Conservation (phyloP, 2,113 vertebrate species). For the Candoia aspera region DNA sequence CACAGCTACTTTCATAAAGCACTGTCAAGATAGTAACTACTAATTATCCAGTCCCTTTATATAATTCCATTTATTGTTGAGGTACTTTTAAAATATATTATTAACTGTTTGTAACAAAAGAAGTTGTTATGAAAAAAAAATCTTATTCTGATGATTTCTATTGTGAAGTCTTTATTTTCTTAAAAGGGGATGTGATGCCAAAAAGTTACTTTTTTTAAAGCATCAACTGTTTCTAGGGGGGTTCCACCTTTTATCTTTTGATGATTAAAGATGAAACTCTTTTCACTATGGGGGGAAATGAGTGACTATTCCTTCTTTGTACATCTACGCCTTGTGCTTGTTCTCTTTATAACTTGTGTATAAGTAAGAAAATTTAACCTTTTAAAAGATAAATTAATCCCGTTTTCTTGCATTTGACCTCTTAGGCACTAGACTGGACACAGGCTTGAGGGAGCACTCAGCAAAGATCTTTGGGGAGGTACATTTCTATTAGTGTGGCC, state of each 20-base stretch:
- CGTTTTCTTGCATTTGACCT: background rate
- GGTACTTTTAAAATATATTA: constrained; percentile 17
- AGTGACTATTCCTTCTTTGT: background rate
- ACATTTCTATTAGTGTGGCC: background rate
- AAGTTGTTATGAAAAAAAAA: background rate
- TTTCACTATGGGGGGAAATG: background rate
- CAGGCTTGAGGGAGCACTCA: background rate
- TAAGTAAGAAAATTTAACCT: background rate
- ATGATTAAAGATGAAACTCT: background rate
- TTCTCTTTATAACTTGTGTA: background rate
- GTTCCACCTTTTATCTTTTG: background rate
- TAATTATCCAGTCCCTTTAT: constrained; percentile 31
- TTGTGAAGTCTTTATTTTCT: constrained; percentile 8
- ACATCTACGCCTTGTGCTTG: background rate
- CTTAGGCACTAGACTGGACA: background rate
- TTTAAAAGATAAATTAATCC: background rate
- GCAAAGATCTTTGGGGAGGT: background rate
- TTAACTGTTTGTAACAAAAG: background rate
- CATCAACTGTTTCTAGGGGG: background rate
- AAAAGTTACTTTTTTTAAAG: background rate
- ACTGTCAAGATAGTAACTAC: constrained; percentile 5
- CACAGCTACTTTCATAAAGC: constrained; percentile 7
- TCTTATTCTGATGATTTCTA: background rate
- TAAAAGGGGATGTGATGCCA: background rate
- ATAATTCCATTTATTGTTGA: constrained; percentile 19